Base-by-base conservation (phyloP, 2,113 vertebrate species). In the Malurus alboscapulatus region DNA sequence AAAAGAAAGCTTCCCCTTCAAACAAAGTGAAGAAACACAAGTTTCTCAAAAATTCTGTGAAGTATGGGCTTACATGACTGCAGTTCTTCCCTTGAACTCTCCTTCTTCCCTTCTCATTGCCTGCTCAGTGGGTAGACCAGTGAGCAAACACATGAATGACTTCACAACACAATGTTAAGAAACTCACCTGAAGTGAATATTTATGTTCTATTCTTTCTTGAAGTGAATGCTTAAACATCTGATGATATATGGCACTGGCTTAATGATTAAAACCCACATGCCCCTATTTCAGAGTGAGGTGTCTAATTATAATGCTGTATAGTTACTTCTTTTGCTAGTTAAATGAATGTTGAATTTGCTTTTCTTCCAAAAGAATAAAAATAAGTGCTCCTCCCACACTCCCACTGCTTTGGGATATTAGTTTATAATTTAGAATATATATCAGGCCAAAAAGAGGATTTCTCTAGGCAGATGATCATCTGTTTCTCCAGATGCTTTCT, bases 401-500 rank as follows among this genome's bases (percentile, higher is more conserved):
- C 18, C 3, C 17, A 71, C 34, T 85, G 71, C 82, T 93, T 79
- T 59, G 45, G 40, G 36, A 67, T 83, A 68, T 68, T 93, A 79
- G 48, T 87, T 94, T 90, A 63, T 59, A 40, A 38, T 26, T n/a
- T 87, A 34, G 34, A 81, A 78, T 51, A 63, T 63, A 63, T 47
- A 78, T 84, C 51, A 67, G 36, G 25, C 38, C 38, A 84, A 67
- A 87, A 62, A 69, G 42, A 81, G 1, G 8, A 65, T 90, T 92
- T 93, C 74, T 83, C 40, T 68, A 92, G 78, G 90, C 69, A 75
- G 44, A 88, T 59, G 30, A 90, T 79, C 62, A 76, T 95, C 74
- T 88, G 82, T 88, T 93, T 85, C 67, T 68, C 74, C 92, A 92
- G 82, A 88, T 93, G 66, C 29, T 93, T 84, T 94, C 65, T 74